Percentiles rank a stretch among this genome's conserved stretches.
Evolutionary conservation across 2,888 invertebrate genomes (phyloP).

Genomic region (Himalopsyche anomala): DNA sequence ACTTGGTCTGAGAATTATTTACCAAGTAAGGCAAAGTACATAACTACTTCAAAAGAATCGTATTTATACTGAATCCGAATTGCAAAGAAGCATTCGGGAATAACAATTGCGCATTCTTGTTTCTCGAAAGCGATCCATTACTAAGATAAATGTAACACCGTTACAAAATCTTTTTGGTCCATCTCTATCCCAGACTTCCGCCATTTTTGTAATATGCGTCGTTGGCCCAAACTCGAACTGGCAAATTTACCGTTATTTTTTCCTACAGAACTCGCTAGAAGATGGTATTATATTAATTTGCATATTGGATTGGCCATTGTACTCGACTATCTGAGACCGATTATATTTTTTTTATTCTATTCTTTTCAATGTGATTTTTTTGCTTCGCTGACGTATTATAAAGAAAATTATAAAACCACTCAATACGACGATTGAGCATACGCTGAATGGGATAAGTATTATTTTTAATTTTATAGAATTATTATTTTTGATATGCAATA

Average conservation of each 20-base stretch:
- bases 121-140: slow-evolving; percentile 48
- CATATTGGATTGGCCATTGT: slow-evolving; percentile 63
- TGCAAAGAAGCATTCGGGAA: slow-evolving; percentile 38
- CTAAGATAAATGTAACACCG: slow-evolving; percentile 59
- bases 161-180: slow-evolving; percentile 63
- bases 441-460: too few species aligned
- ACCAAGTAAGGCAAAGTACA: neutral
- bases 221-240: slow-evolving; percentile 38
- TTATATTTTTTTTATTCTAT: slow-evolving; percentile 36
- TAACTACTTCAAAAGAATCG: slow-evolving; percentile 41
- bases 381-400: neutral
- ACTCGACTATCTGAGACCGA: slow-evolving; percentile 45
- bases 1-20: neutral
- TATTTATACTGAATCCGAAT: slow-evolving; percentile 45
- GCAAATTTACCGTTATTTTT: slow-evolving; percentile 45
- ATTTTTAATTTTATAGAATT: too few species aligned
- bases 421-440: slow-evolving; percentile 1
- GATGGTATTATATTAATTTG: slow-evolving; percentile 52
- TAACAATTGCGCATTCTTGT: slow-evolving; percentile 56
- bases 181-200: slow-evolving; percentile 61
- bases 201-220: slow-evolving; percentile 31
- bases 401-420: slow-evolving; percentile 41
- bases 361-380: slow-evolving; percentile 51
- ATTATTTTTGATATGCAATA: too few species aligned
- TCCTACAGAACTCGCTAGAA: slow-evolving; percentile 37